These are phyloP conservation scores for Xestia rhomboidea DNA, from an alignment of 2,888 invertebrate species.

Conservation along the genomic window DNA sequence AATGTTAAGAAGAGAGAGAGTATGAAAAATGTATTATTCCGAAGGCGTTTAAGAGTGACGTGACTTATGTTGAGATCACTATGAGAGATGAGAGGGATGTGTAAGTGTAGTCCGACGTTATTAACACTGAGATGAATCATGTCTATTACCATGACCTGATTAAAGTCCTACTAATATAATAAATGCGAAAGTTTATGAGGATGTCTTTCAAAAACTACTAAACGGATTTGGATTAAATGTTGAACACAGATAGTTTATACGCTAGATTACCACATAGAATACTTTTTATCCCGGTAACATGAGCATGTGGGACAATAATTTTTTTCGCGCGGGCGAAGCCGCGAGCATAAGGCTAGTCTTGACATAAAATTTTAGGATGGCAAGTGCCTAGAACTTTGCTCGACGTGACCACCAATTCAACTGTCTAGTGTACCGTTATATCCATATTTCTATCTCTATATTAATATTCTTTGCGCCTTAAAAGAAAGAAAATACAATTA, in stretches of 20 bases:
- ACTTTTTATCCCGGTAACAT: too few relatives aligned
- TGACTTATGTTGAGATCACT: slow-evolving; percentile 25
- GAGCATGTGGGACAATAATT: too few relatives aligned
- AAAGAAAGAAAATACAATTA: not conserved
- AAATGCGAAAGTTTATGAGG: too few relatives aligned
- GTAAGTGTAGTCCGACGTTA: slow-evolving; percentile 27
- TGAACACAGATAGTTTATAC: too few relatives aligned
- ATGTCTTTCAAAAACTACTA: too few relatives aligned
- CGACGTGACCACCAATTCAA: slow-evolving; percentile 4
- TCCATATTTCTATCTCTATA: not conserved
- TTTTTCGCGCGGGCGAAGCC: too few relatives aligned
- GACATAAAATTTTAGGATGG: not conserved
- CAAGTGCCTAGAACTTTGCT: slow-evolving; percentile 1
- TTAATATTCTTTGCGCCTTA: not conserved
- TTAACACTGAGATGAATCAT: slow-evolving; percentile 42
- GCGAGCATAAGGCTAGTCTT: too few relatives aligned
- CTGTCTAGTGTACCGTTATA: not conserved
- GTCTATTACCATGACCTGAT: slow-evolving; percentile 35
- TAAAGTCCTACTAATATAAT: too few relatives aligned
- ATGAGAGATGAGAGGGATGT: not conserved
- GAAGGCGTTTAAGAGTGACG: slow-evolving; percentile 5
- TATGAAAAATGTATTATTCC: slow-evolving; percentile 23
- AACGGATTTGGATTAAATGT: too few relatives aligned
- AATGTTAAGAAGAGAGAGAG: not conserved
- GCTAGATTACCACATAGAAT: too few relatives aligned